Conservation (phyloP, 2,113 vertebrate genomes). For the Zosterops japonicus region DNA sequence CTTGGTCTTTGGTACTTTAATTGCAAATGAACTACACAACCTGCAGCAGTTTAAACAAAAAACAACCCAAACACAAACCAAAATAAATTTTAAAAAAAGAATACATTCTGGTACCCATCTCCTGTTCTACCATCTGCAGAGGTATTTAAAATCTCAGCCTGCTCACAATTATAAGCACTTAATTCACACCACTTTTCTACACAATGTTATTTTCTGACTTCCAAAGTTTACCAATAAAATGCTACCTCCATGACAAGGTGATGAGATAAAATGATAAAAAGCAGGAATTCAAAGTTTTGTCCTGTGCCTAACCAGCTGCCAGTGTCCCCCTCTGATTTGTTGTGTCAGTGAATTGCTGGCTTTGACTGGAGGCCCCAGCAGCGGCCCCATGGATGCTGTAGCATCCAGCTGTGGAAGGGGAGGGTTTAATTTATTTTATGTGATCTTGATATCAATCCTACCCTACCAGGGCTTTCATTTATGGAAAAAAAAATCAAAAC, state of each 20-base stretch:
- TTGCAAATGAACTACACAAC: conserved; percentile 17
- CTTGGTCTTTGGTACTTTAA: conserved; percentile 7
- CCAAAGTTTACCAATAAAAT: not conserved
- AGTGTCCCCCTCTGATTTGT: not conserved
- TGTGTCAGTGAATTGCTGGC: not conserved
- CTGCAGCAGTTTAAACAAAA: conserved; percentile 22
- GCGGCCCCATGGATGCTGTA: not conserved
- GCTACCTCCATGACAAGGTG: not conserved
- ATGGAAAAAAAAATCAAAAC: not conserved
- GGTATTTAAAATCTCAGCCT: not conserved
- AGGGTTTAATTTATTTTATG: not conserved
- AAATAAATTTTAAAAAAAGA: not conserved
- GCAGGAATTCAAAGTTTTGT: not conserved
- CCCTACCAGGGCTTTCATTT: not conserved
- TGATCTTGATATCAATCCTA: not conserved
- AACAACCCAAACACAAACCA: not conserved
- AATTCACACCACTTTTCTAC: not conserved
- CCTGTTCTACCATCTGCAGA: not conserved
- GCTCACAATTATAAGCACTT: not conserved
- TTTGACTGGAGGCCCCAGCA: not conserved
- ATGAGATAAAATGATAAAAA: not conserved
- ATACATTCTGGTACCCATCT: not conserved
- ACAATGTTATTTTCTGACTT: not conserved
- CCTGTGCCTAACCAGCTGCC: not conserved
- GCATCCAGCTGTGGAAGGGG: not conserved